A percentile compares a stretch with the other conserved stretches of the same genome.
phyloP scores from a whole-genome alignment of 2,888 invertebrate genomes.

The Eurytoma californica region DNA sequence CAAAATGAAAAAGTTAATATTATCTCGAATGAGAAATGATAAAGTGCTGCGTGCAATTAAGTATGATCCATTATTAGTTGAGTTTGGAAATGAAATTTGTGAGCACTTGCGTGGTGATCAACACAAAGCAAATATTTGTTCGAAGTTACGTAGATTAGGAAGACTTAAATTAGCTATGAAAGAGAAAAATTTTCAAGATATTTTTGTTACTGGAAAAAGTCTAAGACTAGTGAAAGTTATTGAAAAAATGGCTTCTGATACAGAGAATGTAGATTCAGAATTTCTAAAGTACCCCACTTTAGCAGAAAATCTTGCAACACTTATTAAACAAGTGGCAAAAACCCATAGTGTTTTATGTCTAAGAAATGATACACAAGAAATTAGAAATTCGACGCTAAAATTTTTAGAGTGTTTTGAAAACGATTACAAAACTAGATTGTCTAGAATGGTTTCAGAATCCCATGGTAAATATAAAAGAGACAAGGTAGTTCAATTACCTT shows the following conservation, averaged over 20 bases:
- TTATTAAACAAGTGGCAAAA: not conserved
- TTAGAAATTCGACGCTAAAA: not conserved
- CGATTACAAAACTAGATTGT: not conserved
- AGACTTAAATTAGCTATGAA: not conserved
- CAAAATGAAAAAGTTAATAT: not conserved
- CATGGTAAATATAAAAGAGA: not conserved
- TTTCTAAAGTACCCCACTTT: not conserved
- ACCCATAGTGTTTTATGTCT: not conserved
- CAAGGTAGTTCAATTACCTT: not conserved
- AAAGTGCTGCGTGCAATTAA: not conserved
- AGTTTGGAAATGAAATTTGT: slow-evolving; percentile 20
- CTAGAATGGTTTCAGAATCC: slow-evolving; percentile 10
- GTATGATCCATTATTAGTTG: not conserved
- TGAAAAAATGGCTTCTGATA: not conserved
- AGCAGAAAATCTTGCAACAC: slow-evolving; percentile 1
- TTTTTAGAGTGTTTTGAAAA: not conserved
- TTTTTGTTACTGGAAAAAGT: not conserved
- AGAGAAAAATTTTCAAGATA: not conserved
- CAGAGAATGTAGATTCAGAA: not conserved
- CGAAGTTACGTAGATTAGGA: not conserved
- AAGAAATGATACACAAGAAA: not conserved
- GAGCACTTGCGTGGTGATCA: not conserved
- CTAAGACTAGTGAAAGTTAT: not conserved
- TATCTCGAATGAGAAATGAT: not conserved
- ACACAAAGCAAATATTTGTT: not conserved